Evolutionary conservation across 2,888 invertebrate species (phyloP).

Genomic region (Torymus auratus): DNA sequence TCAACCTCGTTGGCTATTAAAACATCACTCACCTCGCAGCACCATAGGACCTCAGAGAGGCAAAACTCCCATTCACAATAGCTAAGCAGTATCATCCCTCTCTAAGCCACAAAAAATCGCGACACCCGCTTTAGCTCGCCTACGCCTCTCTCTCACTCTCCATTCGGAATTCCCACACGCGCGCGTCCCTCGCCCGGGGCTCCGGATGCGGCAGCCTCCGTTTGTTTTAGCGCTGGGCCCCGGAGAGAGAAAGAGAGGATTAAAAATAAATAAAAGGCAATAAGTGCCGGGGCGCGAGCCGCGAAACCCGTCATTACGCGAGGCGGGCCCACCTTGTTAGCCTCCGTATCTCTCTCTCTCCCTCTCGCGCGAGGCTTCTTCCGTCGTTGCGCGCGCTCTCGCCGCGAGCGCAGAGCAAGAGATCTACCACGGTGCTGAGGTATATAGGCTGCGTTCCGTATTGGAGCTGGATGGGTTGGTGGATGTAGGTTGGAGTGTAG

Average conservation of each 20-base stretch:
- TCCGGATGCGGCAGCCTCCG: conserved; percentile 72
- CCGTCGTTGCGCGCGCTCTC: background rate
- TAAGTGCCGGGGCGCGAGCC: conserved; percentile 72
- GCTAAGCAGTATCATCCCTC: too few relatives aligned
- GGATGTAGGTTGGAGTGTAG: too few relatives aligned
- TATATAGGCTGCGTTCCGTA: too few relatives aligned
- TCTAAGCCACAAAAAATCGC: too few relatives aligned
- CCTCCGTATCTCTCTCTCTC: conserved; percentile 71
- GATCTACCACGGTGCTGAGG: background rate
- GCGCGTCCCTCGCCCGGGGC: conserved; percentile 58
- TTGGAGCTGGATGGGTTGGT: too few relatives aligned
- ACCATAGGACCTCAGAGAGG: too few relatives aligned
- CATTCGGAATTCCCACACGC: conserved; percentile 43
- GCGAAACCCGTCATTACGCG: conserved; percentile 75
- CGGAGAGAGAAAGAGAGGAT: conserved; percentile 61
- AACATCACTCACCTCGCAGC: too few relatives aligned
- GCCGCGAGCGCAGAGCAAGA: background rate
- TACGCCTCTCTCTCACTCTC: background rate
- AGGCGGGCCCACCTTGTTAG: conserved; percentile 77
- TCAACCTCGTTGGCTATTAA: too few relatives aligned
- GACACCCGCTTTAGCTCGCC: too few relatives aligned
- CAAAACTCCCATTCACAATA: too few relatives aligned
- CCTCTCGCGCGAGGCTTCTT: background rate
- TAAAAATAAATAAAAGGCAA: conserved; percentile 76
- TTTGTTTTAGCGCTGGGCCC: conserved; percentile 60